Conservation (phyloP, 2,888 invertebrate species). For the Callyntrura sp. region DNA sequence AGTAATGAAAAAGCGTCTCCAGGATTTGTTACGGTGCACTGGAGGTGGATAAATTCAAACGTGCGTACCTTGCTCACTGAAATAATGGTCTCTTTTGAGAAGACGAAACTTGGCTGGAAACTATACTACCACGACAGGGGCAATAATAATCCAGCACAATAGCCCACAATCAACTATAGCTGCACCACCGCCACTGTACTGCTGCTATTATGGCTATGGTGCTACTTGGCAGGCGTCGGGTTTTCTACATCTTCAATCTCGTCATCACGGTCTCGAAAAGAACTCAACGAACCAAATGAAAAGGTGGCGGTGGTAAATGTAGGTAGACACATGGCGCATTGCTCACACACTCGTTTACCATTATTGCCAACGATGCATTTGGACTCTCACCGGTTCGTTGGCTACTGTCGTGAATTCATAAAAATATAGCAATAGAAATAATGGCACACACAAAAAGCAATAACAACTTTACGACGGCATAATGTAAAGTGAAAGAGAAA, state of each 20-base stretch:
- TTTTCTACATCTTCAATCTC: conserved; percentile 21
- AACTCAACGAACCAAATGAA: conserved; percentile 2
- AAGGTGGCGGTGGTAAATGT: background rate
- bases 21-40: conserved; percentile 71
- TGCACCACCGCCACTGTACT: background rate
- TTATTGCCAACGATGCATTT: background rate
- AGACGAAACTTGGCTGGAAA: conserved; percentile 20
- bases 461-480: conserved; percentile 39
- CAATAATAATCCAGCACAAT: conserved; percentile 35
- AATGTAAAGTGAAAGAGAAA: background rate
- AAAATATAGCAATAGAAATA: conserved; percentile 52
- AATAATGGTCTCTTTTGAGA: conserved; percentile 29
- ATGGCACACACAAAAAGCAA: conserved; percentile 53
- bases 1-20: conserved; percentile 70
- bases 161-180: conserved; percentile 24
- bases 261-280: conserved; percentile 35
- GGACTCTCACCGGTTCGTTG: conserved; percentile 44
- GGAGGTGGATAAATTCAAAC: conserved; percentile 56
- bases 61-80: conserved; percentile 25
- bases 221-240: background rate
- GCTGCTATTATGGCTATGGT: background rate
- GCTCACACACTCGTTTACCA: background rate
- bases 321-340: background rate
- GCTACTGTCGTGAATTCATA: conserved; percentile 48
- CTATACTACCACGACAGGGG: background rate